Evolutionary conservation across 2,113 vertebrate genomes (phyloP), one percentile per base, ranked within the genome.

Genomic region (Apaloderma vittatum): DNA sequence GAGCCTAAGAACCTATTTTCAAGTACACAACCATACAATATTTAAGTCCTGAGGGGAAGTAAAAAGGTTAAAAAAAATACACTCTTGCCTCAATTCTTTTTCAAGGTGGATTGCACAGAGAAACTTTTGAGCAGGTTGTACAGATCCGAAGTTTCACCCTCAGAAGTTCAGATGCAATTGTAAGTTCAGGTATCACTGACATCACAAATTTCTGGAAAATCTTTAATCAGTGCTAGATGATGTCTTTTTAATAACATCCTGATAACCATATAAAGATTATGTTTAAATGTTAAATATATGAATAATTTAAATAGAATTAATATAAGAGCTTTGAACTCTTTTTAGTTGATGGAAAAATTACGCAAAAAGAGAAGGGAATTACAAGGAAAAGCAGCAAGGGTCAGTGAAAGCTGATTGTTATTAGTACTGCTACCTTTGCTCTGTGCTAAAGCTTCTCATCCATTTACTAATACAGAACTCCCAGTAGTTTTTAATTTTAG

Each of bases 271-370:
- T 54, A 73, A 81, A 75, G 30, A 72, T 75, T 87, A n/a, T 78
- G 24, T 75, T 94, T 54, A 89, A 92, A 67, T 93, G 78, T 86
- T 94, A 96, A 90, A 86, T 14, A 40, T 61, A 46, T 75, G 16
- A 68, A 87, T 61, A 65, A 75, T 86, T 96, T 86, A 59, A 81
- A 71, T 52, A 43, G 43, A 76, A 85, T 86, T 90, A 88, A 26
- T 40, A 52, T 86, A 83, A 84, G 94, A 81, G 3, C 23, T 78
- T 66, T 81, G 37, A 89, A 75, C 17, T 51, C 59, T 54, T 92
- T 90, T 78, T 51, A 89, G 21, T 52, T 94, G 86, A 54, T 75
- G 13, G 43, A 92, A 84, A 78, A 79, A 87, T 97, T 89, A 17
- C 52, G 72, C 34, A 80, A 77, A 91, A 92, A n/a, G 29, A 74